Percentiles rank a stretch among this genome's conserved stretches.
Conservation (phyloP, 2,113 vertebrate species). For the Paradisaea rubra region DNA sequence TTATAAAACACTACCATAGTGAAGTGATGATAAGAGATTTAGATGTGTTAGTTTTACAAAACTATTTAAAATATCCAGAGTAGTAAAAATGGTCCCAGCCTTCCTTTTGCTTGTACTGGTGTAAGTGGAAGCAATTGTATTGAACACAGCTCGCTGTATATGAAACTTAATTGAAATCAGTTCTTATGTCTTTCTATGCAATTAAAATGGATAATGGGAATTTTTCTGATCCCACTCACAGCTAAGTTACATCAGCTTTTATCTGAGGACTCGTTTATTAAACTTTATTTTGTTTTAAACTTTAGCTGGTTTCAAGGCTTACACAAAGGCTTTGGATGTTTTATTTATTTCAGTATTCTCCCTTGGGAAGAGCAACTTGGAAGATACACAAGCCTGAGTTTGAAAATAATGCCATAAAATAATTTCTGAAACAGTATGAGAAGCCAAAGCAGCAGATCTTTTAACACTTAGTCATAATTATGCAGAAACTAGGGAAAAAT, state of each 20-base stretch:
- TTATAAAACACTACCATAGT: slow-evolving; percentile 1
- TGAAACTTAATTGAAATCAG: background rate
- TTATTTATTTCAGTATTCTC: background rate
- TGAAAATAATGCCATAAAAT: background rate
- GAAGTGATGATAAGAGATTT: background rate
- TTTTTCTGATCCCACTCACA: background rate
- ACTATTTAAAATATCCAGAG: slow-evolving; percentile 7
- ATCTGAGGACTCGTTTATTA: background rate
- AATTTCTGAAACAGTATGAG: background rate
- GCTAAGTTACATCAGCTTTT: background rate
- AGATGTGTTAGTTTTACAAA: background rate
- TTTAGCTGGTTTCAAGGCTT: background rate
- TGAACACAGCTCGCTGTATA: background rate
- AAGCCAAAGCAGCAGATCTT: background rate
- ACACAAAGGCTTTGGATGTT: background rate
- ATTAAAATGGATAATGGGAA: background rate
- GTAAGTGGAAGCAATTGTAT: background rate
- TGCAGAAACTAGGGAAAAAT: background rate
- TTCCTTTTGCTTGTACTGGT: background rate
- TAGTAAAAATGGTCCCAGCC: background rate
- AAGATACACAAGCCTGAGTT: background rate
- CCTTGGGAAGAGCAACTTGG: background rate
- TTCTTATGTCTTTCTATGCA: background rate
- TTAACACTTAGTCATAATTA: background rate
- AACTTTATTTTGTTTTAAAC: background rate